Evolutionary conservation across 2,888 invertebrate species (phyloP).

Genomic region (Imbricaverruca yamaguchii): DNA sequence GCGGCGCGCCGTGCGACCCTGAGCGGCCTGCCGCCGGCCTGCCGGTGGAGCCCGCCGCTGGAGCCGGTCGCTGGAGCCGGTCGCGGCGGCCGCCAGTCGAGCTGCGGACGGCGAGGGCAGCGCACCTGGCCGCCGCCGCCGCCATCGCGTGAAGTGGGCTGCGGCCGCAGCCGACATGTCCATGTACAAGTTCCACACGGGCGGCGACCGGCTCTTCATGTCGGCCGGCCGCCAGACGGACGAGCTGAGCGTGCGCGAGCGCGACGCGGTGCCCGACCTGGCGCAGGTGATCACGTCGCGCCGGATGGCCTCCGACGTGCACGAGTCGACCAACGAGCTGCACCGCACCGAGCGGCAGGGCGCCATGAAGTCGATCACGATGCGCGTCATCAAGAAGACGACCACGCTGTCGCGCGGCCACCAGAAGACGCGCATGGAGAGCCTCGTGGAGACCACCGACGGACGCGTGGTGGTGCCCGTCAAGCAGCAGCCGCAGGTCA

Average conservation of each 20-base stretch:
- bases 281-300: conserved; percentile 33
- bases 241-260: background rate
- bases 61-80: background rate
- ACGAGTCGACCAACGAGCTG: conserved; percentile 31
- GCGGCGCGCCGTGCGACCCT: background rate
- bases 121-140: no score
- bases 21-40: background rate
- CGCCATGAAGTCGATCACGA: conserved; percentile 33
- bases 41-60: background rate
- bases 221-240: background rate
- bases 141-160: no score
- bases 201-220: conserved; percentile 20
- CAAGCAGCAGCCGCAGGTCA: conserved; percentile 6
- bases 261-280: conserved; percentile 18
- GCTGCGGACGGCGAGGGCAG: no score
- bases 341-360: conserved; percentile 32
- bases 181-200: conserved; percentile 23
- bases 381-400: conserved; percentile 33
- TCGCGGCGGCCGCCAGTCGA: no score
- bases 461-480: conserved; percentile 25
- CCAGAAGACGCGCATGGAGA: conserved; percentile 33
- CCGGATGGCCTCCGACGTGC: conserved; percentile 33
- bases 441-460: conserved; percentile 33
- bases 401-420: conserved; percentile 33
- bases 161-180: conserved; percentile 2